phyloP scores from a whole-genome alignment of 2,113 vertebrate genomes.

The Atlantisia rogersi region DNA sequence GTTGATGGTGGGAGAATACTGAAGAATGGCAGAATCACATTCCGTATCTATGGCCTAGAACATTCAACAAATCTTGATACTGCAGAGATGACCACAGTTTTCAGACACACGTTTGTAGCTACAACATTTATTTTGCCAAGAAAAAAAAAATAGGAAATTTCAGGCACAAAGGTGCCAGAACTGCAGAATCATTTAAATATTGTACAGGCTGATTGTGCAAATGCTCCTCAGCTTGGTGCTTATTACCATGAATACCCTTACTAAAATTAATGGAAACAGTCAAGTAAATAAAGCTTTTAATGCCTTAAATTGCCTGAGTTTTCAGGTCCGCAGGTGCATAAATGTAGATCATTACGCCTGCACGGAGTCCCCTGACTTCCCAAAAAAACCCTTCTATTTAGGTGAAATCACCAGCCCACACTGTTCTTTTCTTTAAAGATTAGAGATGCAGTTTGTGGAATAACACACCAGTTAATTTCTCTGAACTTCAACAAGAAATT shows the following conservation, averaged over 20 bases:
- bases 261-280: conserved; percentile 26
- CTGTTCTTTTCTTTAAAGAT: conserved; percentile 25
- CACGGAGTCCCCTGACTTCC: conserved; percentile 38
- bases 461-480: neutral
- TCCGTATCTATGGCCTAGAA: neutral
- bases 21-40: neutral
- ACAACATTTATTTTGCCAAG: neutral
- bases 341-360: conserved; percentile 35
- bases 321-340: conserved; percentile 44
- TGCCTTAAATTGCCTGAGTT: conserved; percentile 17
- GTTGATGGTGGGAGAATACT: neutral
- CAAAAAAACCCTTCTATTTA: neutral
- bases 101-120: neutral
- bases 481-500: neutral
- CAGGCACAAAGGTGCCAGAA: neutral
- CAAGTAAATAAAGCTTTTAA: conserved; percentile 22
- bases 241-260: neutral
- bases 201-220: neutral
- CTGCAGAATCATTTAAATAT: neutral
- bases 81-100: neutral
- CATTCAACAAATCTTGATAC: neutral
- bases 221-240: neutral
- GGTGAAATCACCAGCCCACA: conserved; percentile 43
- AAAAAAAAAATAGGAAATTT: neutral
- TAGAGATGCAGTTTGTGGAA: conserved; percentile 13